Conservation (phyloP, 1,140 invertebrate genomes). For the Pachypeltis micranthus region DNA sequence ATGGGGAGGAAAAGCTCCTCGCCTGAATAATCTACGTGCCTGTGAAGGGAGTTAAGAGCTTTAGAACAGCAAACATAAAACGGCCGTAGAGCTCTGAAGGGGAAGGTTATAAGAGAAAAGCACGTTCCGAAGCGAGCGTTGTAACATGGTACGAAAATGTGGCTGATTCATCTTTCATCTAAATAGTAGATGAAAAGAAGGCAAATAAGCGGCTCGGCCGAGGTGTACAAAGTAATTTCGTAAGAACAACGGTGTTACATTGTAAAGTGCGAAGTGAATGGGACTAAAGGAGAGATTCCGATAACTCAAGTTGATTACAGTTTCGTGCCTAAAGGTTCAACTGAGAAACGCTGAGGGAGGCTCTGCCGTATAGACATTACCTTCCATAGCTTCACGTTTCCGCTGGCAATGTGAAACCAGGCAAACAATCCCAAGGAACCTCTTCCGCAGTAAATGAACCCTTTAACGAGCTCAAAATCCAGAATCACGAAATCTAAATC, state of each 20-base stretch:
- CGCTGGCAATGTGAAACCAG: background rate
- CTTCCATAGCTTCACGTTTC: conserved; percentile 3
- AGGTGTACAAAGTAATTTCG: background rate
- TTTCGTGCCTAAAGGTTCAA: conserved; percentile 8
- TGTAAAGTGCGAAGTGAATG: background rate
- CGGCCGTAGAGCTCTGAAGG: background rate
- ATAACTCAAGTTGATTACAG: conserved; percentile 6
- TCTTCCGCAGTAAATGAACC: too few species aligned
- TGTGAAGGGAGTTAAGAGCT: background rate
- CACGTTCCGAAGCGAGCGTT: background rate
- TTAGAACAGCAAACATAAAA: background rate
- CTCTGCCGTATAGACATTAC: conserved; percentile 1
- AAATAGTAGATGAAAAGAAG: background rate
- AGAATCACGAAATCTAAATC: too few species aligned
- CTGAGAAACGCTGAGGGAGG: conserved; percentile 1
- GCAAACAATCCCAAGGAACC: background rate
- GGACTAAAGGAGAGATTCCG: background rate
- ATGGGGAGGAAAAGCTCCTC: background rate
- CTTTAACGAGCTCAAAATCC: too few species aligned
- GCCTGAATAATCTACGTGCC: background rate
- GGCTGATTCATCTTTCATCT: conserved; percentile 4
- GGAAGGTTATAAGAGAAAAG: background rate
- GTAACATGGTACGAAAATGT: background rate
- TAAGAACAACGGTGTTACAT: background rate
- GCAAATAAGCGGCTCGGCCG: background rate